phyloP scores from a whole-genome alignment of 2,797 vertebrate genomes.

The Tarsius wallacei region DNA sequence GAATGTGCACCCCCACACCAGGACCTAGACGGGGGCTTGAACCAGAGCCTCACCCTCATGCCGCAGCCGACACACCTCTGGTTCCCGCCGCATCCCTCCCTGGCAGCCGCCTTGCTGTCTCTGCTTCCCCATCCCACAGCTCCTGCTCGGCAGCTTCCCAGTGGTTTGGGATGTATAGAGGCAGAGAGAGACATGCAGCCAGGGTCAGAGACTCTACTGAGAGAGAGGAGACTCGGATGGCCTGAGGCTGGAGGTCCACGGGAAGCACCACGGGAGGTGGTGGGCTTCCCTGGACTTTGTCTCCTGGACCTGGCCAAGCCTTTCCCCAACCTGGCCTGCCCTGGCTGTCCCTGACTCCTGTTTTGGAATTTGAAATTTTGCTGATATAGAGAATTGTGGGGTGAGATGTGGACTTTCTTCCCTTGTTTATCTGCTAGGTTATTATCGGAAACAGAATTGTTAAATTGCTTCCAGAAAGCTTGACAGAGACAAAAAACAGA shows the following conservation, averaged over 20 bases:
- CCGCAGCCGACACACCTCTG: accelerated
- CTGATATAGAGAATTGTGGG: neutral
- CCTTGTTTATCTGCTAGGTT: neutral
- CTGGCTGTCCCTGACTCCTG: neutral
- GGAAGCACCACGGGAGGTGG: neutral
- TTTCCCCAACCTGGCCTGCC: accelerated
- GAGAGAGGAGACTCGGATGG: too few species aligned
- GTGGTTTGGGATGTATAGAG: constrained; percentile 15
- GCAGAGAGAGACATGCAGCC: neutral
- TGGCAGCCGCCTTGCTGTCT: accelerated
- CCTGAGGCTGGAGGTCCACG: neutral
- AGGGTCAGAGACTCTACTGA: neutral
- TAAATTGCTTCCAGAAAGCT: constrained; percentile 29
- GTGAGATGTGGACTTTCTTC: constrained; percentile 64
- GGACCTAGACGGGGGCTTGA: neutral
- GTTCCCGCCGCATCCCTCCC: neutral
- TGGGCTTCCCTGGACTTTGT: neutral
- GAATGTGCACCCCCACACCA: too few species aligned
- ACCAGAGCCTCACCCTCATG: too few species aligned
- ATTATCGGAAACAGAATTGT: neutral
- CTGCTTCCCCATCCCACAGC: neutral
- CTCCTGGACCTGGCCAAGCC: neutral
- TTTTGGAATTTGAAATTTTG: neutral
- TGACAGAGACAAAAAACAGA: neutral
- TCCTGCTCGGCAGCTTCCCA: neutral